These are phyloP conservation scores for Drosophila grimshawi DNA, from an alignment of 1,140 invertebrate genomes.

Conservation along the genomic window DNA sequence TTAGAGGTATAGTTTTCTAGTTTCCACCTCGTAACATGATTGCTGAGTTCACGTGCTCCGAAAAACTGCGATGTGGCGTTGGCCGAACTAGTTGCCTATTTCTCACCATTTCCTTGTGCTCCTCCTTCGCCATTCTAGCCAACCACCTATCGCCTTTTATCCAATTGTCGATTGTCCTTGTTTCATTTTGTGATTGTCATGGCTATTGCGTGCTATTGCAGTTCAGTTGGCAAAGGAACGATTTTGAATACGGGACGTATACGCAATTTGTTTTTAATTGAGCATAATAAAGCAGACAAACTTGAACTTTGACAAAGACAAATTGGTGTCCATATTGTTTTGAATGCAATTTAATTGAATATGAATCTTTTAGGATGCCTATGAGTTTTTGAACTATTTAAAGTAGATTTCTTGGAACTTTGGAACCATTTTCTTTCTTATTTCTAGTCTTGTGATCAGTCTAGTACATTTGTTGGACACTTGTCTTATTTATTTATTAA, in stretches of 20 bases:
- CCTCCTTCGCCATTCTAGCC: neutral
- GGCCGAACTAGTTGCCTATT: neutral
- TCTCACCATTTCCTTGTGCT: neutral
- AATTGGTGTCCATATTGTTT: too few species aligned
- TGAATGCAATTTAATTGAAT: neutral
- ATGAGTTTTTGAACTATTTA: too few species aligned
- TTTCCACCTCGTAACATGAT: neutral
- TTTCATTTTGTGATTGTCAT: neutral
- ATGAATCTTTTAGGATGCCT: too few species aligned
- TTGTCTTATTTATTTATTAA: too few species aligned
- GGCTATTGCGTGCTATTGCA: conserved; percentile 4
- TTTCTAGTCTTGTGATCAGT: too few species aligned
- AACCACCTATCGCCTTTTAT: neutral
- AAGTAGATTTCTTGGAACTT: too few species aligned
- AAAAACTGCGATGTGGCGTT: conserved; percentile 28
- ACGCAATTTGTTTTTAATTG: neutral
- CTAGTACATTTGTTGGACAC: too few species aligned
- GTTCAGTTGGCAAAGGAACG: neutral
- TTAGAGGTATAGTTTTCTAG: too few species aligned
- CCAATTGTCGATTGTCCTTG: neutral
- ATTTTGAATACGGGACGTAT: neutral
- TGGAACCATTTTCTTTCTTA: too few species aligned
- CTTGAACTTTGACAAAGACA: too few species aligned
- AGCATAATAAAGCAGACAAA: too few species aligned
- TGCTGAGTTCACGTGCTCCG: conserved; percentile 13